Evolutionary conservation across 1,140 invertebrate species (phyloP), one percentile per base, ranked within the genome.

Genomic region (Muscidifurax raptorellus): DNA sequence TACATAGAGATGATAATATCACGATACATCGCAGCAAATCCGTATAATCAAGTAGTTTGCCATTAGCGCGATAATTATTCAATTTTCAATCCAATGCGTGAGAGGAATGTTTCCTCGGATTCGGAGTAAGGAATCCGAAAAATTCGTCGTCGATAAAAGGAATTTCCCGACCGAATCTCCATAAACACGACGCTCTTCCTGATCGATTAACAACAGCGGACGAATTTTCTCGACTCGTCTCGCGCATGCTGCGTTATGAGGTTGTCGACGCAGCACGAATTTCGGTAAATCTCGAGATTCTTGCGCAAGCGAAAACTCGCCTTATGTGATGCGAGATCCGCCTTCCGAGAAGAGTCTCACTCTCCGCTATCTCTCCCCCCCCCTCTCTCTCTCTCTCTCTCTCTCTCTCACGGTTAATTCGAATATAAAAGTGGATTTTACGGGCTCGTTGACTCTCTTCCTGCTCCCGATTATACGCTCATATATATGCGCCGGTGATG

Each of bases 381-480:
- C 13, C 12, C 44, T 47, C 44, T 47, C 44, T 47, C 44, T 36
- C 32, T 36, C 32, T 36, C 44, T 47, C 13, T 47, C 44, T 12
- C 10, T 13, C 44, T 18, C 22, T 52, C 44, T 0, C 4, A 7
- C 75, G 80, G 66, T 82, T 82, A 83, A 83, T 83, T 69, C 74
- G 74, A 77, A 52, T 13, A 32, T 47, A 82, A 82, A 72, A 40
- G 59, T 47, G 52, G 18, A 40, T 75, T 9, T 75, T 83, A 69
- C 59, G 25, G 59, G 82, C 75, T 83, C 28, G 82, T 83, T 10
- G 82, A 32, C 25, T 47, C 69, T 52, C 71, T 84, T 80, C 83
- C 83, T 84, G 83, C 32, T 84, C 77, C 47, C 47, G 75, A 83
- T n/a, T n/a, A n/a, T n/a, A n/a, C n/a, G n/a, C n/a, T n/a, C n/a